Percentiles rank a stretch among this genome's conserved stretches.
These are phyloP conservation scores for Ispidina picta DNA, from an alignment of 2,797 vertebrate species.

Conservation along the genomic window DNA sequence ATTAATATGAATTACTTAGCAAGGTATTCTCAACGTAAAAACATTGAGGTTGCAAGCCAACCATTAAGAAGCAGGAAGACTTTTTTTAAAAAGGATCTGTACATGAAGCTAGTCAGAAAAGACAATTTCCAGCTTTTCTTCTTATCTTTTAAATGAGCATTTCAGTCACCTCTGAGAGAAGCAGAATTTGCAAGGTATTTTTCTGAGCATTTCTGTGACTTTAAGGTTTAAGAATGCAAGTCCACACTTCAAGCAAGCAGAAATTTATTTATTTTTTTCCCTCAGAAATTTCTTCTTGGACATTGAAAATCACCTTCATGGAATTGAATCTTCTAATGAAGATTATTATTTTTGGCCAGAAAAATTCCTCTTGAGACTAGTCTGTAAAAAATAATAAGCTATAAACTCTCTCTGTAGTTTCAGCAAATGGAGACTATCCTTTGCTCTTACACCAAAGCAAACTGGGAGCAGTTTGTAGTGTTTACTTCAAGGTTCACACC, in stretches of 20 bases:
- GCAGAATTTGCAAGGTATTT: background rate
- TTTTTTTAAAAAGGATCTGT: background rate
- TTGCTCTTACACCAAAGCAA: background rate
- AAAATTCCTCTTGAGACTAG: background rate
- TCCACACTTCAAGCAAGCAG: background rate
- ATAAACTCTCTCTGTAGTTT: background rate
- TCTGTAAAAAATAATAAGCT: background rate
- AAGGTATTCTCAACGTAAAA: background rate
- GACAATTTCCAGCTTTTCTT: background rate
- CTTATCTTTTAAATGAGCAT: background rate
- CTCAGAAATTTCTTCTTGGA: background rate
- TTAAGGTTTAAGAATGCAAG: background rate
- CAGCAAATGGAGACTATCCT: background rate
- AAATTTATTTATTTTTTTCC: background rate
- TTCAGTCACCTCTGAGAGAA: background rate
- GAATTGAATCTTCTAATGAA: background rate
- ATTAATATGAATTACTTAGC: background rate
- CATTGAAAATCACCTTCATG: background rate
- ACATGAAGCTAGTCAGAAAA: background rate
- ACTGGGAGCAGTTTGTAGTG: background rate
- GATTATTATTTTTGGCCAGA: background rate
- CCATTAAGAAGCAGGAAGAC: background rate
- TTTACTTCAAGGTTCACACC: background rate
- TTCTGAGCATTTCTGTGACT: background rate
- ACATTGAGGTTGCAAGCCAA: background rate